Evolutionary conservation across 1,140 invertebrate species (phyloP), one percentile per base, ranked within the genome.

Genomic region (Drosophila kepulauana): DNA sequence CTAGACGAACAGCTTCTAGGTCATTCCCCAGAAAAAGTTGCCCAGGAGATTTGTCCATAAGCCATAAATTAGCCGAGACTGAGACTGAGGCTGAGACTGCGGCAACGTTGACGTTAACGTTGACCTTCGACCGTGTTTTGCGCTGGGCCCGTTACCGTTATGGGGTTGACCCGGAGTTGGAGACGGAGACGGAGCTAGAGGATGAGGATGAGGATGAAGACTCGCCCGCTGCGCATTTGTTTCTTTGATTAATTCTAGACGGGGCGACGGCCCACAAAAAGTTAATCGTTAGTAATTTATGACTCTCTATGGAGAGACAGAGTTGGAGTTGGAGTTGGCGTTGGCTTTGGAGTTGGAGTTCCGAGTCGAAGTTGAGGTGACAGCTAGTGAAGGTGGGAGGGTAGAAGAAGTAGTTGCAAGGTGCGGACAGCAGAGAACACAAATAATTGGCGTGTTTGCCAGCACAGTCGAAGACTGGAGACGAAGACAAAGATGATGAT

Each of bases 271-370:
- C 64, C 41, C 33, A 78, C 73, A 75, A 78, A 78, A 88, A 81
- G 84, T 88, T 88, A 88, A 78, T 82, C 84, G 74, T 70, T 78
- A 73, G 80, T 88, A 89, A 88, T 88, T 88, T 88, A 88, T 88
- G 86, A 69, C 67, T 45, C 63, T 77, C 51, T 52, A n/a, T 28
- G 59, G 61, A 70, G 61, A 38, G 16, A 16, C 25, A 20, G 75
- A 35, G 41, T 25, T 25, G 20, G 20, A 78, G 63, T 38, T 57
- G 49, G 20, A 28, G 45, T 54, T 41, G 20, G 16, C 16, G 1
- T 16, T 20, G 16, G 16, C 16, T 20, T 38, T 57, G 49, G 20
- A 16, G 38, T 48, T 6, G 30, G 15, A 43, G 33, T 30, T 15
- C 28, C 0, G 48, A 8, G 10, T 2, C 41, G 43, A 11, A 16